Conservation (phyloP, 2,113 vertebrate genomes). For the Mustela lutreola region DNA sequence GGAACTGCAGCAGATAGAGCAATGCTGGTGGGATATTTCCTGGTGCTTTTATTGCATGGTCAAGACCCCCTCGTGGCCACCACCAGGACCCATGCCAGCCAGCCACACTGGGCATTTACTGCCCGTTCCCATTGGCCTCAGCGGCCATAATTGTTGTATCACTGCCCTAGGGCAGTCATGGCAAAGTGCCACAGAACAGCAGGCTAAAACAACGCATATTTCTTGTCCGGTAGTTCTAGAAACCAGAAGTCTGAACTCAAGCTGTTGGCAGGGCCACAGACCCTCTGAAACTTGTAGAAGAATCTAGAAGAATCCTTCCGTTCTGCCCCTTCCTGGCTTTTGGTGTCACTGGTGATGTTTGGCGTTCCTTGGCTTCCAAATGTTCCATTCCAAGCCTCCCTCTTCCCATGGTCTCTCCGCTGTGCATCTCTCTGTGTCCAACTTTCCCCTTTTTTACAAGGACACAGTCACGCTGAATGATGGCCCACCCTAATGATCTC, state of each 20-base stretch:
- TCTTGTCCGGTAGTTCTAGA: background rate
- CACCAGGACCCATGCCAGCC: fast-evolving
- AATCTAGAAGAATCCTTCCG: background rate
- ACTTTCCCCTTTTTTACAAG: background rate
- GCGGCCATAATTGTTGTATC: fast-evolving
- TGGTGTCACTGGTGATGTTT: fast-evolving
- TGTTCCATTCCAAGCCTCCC: fast-evolving
- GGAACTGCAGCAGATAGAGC: background rate
- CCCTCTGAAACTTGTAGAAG: background rate
- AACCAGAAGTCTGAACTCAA: background rate
- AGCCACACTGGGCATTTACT: fast-evolving
- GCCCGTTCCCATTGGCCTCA: fast-evolving
- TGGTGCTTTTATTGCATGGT: background rate
- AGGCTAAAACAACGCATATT: background rate
- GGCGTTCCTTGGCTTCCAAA: background rate
- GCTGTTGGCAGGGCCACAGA: background rate
- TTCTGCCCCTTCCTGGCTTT: background rate
- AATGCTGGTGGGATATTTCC: background rate
- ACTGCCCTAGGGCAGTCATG: fast-evolving
- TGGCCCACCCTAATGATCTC: background rate
- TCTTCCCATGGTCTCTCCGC: background rate
- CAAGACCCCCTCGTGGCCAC: fast-evolving
- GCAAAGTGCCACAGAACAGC: background rate
- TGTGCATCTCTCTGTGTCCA: background rate
- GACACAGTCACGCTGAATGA: background rate